Percentiles rank a stretch among this genome's conserved stretches.
phyloP scores from a whole-genome alignment of 2,888 invertebrate genomes.

The Sinopyrophorus schimmeli region DNA sequence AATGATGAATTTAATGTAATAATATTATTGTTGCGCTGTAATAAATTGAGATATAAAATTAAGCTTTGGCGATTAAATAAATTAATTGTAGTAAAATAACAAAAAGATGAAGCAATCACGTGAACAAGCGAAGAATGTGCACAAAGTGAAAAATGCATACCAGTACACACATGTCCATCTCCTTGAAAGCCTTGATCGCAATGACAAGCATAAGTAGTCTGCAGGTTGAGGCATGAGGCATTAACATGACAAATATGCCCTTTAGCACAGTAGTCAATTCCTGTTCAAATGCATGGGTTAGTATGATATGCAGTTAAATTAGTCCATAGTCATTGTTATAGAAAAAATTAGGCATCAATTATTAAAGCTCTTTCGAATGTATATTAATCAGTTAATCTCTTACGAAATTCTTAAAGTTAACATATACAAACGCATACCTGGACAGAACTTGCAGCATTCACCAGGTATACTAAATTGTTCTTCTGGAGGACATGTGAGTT shows the following conservation, averaged over 20 bases:
- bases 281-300: slow-evolving; percentile 55
- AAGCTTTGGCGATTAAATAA: no score
- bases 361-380: no score
- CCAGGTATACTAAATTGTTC: slow-evolving; percentile 82
- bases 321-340: no score
- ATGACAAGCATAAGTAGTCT: slow-evolving; percentile 87
- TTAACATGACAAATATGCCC: slow-evolving; percentile 89
- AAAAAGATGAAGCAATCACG: no score
- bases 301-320: slow-evolving; percentile 14
- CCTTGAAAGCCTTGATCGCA: slow-evolving; percentile 90
- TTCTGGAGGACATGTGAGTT: slow-evolving; percentile 73
- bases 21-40: no score
- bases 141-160: slow-evolving; percentile 54
- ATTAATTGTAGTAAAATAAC: no score
- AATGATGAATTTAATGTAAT: no score
- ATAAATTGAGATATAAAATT: no score
- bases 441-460: slow-evolving; percentile 89
- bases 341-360: no score
- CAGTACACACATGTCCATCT: slow-evolving; percentile 77
- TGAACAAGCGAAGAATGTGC: slow-evolving; percentile 1
- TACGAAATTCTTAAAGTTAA: no score
- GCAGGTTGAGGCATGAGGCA: slow-evolving; percentile 88
- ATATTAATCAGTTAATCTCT: no score
- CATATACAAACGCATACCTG: slow-evolving; percentile 64
- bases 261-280: slow-evolving; percentile 86